phyloP scores from a whole-genome alignment of 2,888 invertebrate genomes.

The Ametastegia equiseti region DNA sequence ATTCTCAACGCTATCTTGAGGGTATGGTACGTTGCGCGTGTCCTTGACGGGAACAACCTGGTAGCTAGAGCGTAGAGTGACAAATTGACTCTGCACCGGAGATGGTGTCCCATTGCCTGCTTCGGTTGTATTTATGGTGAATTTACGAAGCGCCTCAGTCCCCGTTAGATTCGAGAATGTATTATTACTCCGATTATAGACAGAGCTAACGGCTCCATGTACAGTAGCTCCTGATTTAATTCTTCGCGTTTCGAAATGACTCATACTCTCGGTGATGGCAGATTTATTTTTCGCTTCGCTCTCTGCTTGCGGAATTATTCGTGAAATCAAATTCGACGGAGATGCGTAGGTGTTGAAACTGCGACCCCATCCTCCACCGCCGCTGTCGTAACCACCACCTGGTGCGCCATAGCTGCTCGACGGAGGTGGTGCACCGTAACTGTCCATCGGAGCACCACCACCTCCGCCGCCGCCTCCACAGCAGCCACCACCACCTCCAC shows the following conservation, averaged over 20 bases:
- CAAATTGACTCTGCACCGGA: conserved; percentile 74
- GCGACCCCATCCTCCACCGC: conserved; percentile 77
- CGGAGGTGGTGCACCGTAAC: conserved; percentile 63
- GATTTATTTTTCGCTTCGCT: not conserved
- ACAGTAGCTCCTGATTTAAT: not conserved
- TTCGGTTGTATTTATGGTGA: not conserved
- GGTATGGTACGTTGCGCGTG: not conserved
- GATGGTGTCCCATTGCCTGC: conserved; percentile 74
- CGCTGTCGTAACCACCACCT: conserved; percentile 68
- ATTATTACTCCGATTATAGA: not conserved
- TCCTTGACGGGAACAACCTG: conserved; percentile 2
- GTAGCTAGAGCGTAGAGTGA: conserved; percentile 13
- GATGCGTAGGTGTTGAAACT: conserved; percentile 73
- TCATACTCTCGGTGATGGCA: not conserved
- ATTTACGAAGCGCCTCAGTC: not conserved
- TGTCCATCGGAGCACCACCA: conserved; percentile 66
- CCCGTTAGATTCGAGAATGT: not conserved
- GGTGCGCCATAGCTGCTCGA: conserved; percentile 67
- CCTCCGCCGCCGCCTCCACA: conserved; percentile 69
- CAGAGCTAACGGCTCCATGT: not conserved
- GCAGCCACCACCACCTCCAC: conserved; percentile 78
- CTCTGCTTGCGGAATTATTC: not conserved
- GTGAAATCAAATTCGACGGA: conserved; percentile 17
- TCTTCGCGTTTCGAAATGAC: not conserved
- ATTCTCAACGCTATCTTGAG: conserved; percentile 21